phyloP scores from a whole-genome alignment of 2,888 invertebrate genomes.

The Diabrotica balteata region DNA sequence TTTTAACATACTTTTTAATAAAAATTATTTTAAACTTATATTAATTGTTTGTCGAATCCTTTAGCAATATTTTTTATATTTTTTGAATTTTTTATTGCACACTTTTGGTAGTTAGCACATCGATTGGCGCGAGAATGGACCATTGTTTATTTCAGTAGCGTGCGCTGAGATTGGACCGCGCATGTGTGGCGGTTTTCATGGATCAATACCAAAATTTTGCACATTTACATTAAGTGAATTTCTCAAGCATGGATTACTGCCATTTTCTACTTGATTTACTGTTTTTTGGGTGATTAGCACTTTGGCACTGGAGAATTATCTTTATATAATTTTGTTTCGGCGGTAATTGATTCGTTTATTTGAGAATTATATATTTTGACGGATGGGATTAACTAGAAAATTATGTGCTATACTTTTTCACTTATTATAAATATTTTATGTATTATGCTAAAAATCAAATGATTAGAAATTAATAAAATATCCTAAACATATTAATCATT shows the following conservation, averaged over 20 bases:
- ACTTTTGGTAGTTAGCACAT: slow-evolving; percentile 26
- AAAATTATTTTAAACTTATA: too few species aligned
- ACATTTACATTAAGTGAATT: slow-evolving; percentile 30
- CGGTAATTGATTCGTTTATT: background rate
- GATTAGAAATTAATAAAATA: too few species aligned
- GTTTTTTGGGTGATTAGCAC: slow-evolving; percentile 6
- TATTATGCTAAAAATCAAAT: too few species aligned
- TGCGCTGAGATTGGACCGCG: slow-evolving; percentile 41
- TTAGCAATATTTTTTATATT: too few species aligned
- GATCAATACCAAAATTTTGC: slow-evolving; percentile 48
- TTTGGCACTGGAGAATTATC: background rate
- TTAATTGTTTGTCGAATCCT: too few species aligned
- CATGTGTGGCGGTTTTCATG: slow-evolving; percentile 39
- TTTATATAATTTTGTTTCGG: background rate
- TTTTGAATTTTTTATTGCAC: too few species aligned
- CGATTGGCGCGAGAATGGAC: slow-evolving; percentile 45
- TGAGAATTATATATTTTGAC: background rate
- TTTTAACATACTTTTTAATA: too few species aligned
- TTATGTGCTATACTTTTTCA: too few species aligned
- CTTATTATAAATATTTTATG: too few species aligned
- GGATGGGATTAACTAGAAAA: too few species aligned
- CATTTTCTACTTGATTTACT: slow-evolving; percentile 20
- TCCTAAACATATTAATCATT: too few species aligned
- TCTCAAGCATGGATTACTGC: slow-evolving; percentile 15
- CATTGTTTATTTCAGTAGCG: slow-evolving; percentile 32